Base-by-base conservation (phyloP, 2,888 invertebrate species). In the Sphecodes monilicornis region DNA sequence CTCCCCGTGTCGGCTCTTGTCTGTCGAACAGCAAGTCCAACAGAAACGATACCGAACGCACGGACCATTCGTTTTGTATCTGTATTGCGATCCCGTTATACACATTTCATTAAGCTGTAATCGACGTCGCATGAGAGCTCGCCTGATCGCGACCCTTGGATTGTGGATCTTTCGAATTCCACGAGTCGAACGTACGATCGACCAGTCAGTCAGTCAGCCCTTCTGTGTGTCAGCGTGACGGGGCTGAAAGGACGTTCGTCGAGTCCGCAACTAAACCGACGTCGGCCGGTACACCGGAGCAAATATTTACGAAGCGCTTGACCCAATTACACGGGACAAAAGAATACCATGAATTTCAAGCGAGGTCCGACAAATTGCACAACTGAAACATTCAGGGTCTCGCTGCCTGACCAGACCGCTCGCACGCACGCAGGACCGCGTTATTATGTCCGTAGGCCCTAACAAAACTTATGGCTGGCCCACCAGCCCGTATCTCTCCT, bases 221-320 rank as follows among this genome's bases (percentile, higher is more conserved):
- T 18, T 43, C 43, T 41, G 22, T 73, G 41, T 41, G 32, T 29
- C 60, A 5, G 70, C 39, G 54, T 54, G 64, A 66, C 66, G 71
- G n/a, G 16, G 46, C 74, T 2, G 78, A 60, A 72, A 79, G 54
- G 64, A 26, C 64, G 68, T 73, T 50, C 73, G 83, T 80, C 78
- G 73, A 50, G 22, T 66, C 73, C 68, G 76, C 60, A 64, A 69
- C 76, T 68, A 64, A 83, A 79, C 76, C 78, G 68, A 68, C 72
- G 72, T 74, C 84, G 78, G 74, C 77, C 78, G 60, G 84, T 82
- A 80, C 80, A 79, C 79, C 74, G 86, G 39, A 88, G 91, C 91
- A 92, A 93, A 93, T 92, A 93, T 93, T 93, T 91, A 91, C 90
- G 82, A 86, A 91, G 80, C 89, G 91, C 90, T 92, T 91, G 91